Conservation (phyloP, 2,888 invertebrate genomes). For the Cremastobaeus sp. region DNA sequence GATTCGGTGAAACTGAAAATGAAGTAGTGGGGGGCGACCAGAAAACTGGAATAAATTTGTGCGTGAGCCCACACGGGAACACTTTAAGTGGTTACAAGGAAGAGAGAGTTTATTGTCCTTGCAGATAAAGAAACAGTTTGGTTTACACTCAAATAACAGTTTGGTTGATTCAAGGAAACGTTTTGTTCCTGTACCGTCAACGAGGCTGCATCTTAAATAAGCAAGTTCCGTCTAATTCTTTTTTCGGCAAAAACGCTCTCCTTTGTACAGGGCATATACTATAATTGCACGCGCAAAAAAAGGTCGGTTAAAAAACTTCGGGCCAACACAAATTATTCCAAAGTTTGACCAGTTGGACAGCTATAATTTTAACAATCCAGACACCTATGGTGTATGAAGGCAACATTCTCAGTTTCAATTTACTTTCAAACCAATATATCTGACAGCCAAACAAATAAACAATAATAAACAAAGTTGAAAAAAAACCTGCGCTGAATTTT, state of each 20-base stretch:
- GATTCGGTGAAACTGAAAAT: too few species aligned
- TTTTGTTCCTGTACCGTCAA: constrained; percentile 53
- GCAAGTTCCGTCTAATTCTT: constrained; percentile 38
- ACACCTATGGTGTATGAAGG: too few species aligned
- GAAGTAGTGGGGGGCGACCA: too few species aligned
- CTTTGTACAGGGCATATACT: constrained; percentile 33
- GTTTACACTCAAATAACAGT: constrained; percentile 51
- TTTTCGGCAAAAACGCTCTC: constrained; percentile 34
- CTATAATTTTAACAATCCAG: too few species aligned
- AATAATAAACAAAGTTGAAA: too few species aligned
- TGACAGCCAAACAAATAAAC: too few species aligned
- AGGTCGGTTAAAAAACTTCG: constrained; percentile 28
- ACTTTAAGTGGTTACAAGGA: constrained; percentile 32
- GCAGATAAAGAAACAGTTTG: constrained; percentile 55
- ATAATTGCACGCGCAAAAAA: constrained; percentile 43
- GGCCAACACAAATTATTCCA: constrained; percentile 29
- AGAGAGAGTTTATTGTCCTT: constrained; percentile 51
- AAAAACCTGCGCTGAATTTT: too few species aligned
- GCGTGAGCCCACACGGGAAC: constrained; percentile 17
- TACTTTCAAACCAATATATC: too few species aligned
- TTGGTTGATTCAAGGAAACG: constrained; percentile 55
- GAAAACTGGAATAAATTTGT: not conserved
- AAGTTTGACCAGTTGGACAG: constrained; percentile 38
- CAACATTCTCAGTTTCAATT: too few species aligned
- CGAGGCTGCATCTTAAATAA: constrained; percentile 50